A percentile compares a stretch with the other conserved stretches of the same genome.
Conservation (phyloP, 1,140 invertebrate species). For the Eupeodes corollae region DNA sequence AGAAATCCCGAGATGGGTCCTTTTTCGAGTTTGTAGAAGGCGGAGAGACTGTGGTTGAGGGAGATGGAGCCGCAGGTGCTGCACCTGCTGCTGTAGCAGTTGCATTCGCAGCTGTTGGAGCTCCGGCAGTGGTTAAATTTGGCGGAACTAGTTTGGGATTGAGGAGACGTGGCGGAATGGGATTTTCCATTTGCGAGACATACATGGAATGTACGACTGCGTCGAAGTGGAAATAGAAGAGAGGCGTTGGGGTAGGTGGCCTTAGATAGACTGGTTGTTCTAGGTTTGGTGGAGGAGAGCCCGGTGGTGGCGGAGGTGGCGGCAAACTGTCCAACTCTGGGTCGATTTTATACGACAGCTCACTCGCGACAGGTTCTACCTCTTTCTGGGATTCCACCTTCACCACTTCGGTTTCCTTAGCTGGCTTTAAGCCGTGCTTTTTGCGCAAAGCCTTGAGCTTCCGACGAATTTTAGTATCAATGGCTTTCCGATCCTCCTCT, state of each 20-base stretch:
- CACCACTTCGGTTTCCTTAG: background rate
- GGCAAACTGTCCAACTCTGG: slow-evolving; percentile 5
- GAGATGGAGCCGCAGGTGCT: background rate
- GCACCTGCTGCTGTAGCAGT: background rate
- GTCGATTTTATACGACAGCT: background rate
- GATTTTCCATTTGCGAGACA: slow-evolving; percentile 7
- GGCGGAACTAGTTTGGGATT: slow-evolving; percentile 6
- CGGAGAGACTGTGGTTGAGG: background rate
- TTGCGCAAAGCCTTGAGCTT: slow-evolving; percentile 6
- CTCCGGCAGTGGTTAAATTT: background rate
- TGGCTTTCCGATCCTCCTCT: slow-evolving; percentile 20
- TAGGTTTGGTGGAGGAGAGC: slow-evolving; percentile 2
- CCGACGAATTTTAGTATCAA: slow-evolving; percentile 8
- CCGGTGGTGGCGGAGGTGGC: slow-evolving; percentile 9
- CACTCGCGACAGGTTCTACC: background rate
- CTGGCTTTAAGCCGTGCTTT: slow-evolving; percentile 1
- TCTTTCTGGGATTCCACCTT: background rate
- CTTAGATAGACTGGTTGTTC: slow-evolving; percentile 7
- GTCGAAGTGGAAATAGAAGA: slow-evolving; percentile 11
- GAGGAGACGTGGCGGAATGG: slow-evolving; percentile 10
- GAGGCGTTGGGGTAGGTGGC: slow-evolving; percentile 4
- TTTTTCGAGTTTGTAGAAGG: background rate
- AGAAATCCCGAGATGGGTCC: background rate
- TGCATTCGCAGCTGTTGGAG: background rate
- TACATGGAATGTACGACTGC: slow-evolving; percentile 11